phyloP scores from a whole-genome alignment of 2,797 vertebrate species.

The Pipistrellus pygmaeus region DNA sequence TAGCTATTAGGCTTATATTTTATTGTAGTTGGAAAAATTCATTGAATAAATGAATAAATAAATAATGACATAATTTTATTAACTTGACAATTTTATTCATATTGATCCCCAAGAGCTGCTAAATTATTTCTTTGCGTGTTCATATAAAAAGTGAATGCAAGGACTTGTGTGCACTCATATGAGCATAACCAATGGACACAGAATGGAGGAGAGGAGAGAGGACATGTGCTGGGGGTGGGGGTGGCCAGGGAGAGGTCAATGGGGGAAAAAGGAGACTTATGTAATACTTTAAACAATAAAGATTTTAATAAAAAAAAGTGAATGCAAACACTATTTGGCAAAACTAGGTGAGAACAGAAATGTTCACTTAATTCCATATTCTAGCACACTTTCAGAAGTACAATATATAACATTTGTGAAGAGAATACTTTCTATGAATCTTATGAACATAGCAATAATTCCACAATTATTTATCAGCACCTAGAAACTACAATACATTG shows the following conservation, averaged over 20 bases:
- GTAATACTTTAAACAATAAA: too few relatives aligned
- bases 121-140: background rate
- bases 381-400: constrained; percentile 45
- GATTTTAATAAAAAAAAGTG: background rate
- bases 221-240: too few relatives aligned
- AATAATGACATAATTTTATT: background rate
- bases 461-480: background rate
- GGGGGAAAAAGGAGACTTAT: too few relatives aligned
- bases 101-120: background rate
- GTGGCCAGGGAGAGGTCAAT: too few relatives aligned
- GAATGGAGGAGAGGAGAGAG: too few relatives aligned
- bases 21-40: background rate
- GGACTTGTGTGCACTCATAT: too few relatives aligned
- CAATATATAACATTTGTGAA: constrained; percentile 29
- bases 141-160: constrained; percentile 55
- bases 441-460: background rate
- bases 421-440: constrained; percentile 37
- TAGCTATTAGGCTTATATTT: background rate
- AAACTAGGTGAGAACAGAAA: constrained; percentile 50
- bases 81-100: background rate
- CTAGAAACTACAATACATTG: background rate
- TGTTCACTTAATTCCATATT: constrained; percentile 45
- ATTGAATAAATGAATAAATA: constrained; percentile 4
- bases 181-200: too few relatives aligned
- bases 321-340: constrained; percentile 61